phyloP scores from a whole-genome alignment of 2,797 vertebrate genomes.

The Crax fasciolata region DNA sequence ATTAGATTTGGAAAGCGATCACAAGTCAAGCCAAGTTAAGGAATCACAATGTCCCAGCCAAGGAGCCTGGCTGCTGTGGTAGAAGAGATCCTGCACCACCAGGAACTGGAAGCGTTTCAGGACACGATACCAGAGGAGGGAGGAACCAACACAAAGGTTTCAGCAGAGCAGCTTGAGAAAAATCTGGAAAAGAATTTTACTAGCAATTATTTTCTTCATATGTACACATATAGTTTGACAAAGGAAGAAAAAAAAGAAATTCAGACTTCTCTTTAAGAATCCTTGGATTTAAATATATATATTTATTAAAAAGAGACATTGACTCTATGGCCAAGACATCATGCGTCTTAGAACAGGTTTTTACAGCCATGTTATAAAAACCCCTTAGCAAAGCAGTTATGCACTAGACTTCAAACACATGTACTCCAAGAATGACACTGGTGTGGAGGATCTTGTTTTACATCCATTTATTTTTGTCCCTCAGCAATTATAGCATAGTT shows the following conservation, averaged over 20 bases:
- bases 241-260: neutral
- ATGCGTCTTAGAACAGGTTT: constrained; percentile 71
- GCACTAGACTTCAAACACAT: constrained; percentile 75
- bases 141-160: neutral
- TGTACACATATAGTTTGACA: neutral
- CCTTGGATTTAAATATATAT: constrained; percentile 72
- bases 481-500: constrained; percentile 80
- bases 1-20: neutral
- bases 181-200: neutral
- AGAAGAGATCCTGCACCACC: neutral
- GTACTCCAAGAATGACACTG: constrained; percentile 82
- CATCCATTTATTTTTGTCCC: constrained; percentile 82
- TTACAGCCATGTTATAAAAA: constrained; percentile 74
- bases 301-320: constrained; percentile 75
- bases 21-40: neutral
- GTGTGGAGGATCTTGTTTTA: constrained; percentile 80
- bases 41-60: neutral
- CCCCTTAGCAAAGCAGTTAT: constrained; percentile 72
- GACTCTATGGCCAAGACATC: constrained; percentile 68
- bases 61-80: neutral
- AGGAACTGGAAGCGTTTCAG: neutral
- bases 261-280: constrained; percentile 62
- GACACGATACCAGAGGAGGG: neutral
- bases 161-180: neutral
- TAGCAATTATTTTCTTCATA: neutral